These are phyloP conservation scores for Pholis gunnellus DNA, from an alignment of 2,113 vertebrate genomes.

Conservation along the genomic window DNA sequence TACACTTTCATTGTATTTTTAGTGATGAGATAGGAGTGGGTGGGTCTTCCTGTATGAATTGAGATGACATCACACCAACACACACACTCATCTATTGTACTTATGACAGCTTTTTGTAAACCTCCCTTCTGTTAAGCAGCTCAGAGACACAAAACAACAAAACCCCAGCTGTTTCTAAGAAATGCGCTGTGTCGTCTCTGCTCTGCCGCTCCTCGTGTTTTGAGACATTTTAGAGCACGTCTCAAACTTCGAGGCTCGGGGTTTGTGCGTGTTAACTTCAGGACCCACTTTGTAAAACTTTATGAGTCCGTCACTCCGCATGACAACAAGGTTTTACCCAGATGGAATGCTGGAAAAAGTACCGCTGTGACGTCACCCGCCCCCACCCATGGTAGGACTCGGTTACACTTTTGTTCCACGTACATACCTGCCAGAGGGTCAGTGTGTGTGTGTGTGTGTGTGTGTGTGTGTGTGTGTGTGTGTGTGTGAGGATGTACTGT, in stretches of 20 bases:
- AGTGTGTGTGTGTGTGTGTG: constrained; percentile 17
- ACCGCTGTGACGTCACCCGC: constrained; percentile 39
- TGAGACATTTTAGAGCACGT: constrained; percentile 31
- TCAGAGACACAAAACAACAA: not conserved
- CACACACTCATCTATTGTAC: not conserved
- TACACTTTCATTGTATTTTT: no score
- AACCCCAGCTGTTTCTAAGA: constrained; percentile 20
- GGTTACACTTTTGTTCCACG: constrained; percentile 59
- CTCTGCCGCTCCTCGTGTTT: not conserved
- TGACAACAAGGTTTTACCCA: constrained; percentile 47
- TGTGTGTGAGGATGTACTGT: constrained; percentile 7
- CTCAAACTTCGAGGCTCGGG: not conserved
- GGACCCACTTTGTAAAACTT: constrained; percentile 48
- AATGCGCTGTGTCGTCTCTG: constrained; percentile 17
- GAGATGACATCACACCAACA: not conserved
- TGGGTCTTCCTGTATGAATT: not conserved
- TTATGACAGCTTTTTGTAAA: constrained; percentile 20
- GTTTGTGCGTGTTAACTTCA: constrained; percentile 36
- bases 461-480: constrained; percentile 16
- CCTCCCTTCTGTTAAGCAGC: constrained; percentile 2
- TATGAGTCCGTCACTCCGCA: constrained; percentile 38
- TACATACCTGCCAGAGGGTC: not conserved
- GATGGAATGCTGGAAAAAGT: constrained; percentile 49
- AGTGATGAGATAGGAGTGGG: not conserved
- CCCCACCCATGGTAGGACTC: not conserved